Base-by-base conservation (phyloP, 2,888 invertebrate species). In the Melanotus villosus region DNA sequence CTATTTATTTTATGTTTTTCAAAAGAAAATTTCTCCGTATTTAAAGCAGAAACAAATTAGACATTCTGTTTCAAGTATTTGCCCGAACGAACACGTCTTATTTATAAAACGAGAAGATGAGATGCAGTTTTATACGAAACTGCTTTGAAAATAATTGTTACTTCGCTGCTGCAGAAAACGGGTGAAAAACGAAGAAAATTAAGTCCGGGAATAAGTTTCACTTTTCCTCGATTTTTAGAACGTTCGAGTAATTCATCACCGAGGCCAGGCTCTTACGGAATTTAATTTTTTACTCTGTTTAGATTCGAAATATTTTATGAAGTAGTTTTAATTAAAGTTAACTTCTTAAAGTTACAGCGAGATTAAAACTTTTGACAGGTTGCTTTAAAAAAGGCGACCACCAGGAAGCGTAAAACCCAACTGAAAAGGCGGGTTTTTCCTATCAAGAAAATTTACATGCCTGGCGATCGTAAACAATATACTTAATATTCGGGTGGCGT, bases 281-380 rank as follows among this genome's bases (percentile, higher is more conserved):
- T 34, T 52, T 52, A 21, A 23, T 50, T 56, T 19, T 32, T 32
- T 18, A 14, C 52, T 19, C 12, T 52, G 18, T 52, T 52, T 52
- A 16, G n/a, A 18, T 32, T 52, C 21, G 12, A 10, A 16, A 52
- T 52, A 52, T 52, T 52, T 52, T 32, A 52, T 32, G 52, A 52
- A 32, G 32, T 32, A 47, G 50, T 62, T 62, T 62, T 62, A 62
- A 62, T 62, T 62, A 62, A 52, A 47, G 62, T 36, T 47, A 52
- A 47, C 50, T 36, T 47, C 50, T n/a, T 14, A 36, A 62, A 62
- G 34, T 62, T 62, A 36, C 50, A 23, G 34, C 45, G 26, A 23
- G 50, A 62, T 62, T 62, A 62, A 62, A 62, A 62, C 36, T 62
- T 62, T 18, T 26, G 18, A 19, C 32, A 52, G 21, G 21, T 18